Percentiles rank a stretch among this genome's conserved stretches.
Conservation (phyloP, 2,888 invertebrate species). For the Zaprionus lineosus region DNA sequence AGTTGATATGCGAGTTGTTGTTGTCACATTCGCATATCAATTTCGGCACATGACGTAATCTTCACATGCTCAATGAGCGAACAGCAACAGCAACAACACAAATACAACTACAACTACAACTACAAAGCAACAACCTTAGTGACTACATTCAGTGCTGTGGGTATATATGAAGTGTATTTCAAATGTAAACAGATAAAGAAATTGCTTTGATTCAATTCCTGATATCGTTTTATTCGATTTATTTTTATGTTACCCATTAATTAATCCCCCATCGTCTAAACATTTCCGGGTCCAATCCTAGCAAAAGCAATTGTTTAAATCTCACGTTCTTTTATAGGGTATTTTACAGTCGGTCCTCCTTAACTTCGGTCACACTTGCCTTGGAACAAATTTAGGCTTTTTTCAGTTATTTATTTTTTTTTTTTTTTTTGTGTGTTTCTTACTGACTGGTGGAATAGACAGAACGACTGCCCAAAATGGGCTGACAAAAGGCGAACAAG, state of each 20-base stretch:
- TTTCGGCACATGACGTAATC: conserved; percentile 75
- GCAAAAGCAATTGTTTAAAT: no score
- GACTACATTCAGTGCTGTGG: conserved; percentile 17
- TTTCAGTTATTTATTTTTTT: no score
- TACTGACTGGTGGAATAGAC: conserved; percentile 35
- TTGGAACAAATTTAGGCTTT: conserved; percentile 14
- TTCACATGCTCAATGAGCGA: conserved; percentile 68
- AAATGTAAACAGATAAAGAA: conserved; percentile 51
- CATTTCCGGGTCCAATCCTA: no score
- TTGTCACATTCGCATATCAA: conserved; percentile 67
- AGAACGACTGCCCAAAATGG: conserved; percentile 19
- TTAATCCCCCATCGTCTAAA: no score
- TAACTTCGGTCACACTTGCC: no score
- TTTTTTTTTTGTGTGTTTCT: no score
- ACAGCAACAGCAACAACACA: conserved; percentile 34
- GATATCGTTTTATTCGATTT: conserved; percentile 26
- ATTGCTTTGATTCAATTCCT: conserved; percentile 17
- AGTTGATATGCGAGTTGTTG: conserved; percentile 21
- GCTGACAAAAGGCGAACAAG: conserved; percentile 9
- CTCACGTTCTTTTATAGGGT: no score
- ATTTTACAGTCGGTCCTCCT: no score
- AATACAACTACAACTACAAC: no score
- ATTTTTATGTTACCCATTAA: no score
- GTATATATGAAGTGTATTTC: conserved; percentile 48
- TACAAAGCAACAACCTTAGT: conserved; percentile 21